Conservation (phyloP, 2,888 invertebrate genomes). For the Ceraclea dissimilis region DNA sequence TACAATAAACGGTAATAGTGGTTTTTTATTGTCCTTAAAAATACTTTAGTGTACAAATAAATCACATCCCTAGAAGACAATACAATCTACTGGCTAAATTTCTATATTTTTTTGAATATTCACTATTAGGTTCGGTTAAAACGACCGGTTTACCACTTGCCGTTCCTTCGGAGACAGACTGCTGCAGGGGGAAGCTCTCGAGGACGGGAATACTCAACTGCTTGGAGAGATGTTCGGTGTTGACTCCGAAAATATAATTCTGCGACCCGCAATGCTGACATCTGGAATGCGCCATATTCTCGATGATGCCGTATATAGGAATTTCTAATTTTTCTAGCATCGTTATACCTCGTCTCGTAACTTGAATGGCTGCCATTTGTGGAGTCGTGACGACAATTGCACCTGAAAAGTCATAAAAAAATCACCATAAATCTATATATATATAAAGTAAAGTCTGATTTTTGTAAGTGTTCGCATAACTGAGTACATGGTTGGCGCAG, state of each 20-base stretch:
- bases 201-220: constrained; percentile 61
- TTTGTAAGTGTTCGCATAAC: too few species aligned
- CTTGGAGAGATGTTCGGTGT: constrained; percentile 52
- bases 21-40: too few species aligned
- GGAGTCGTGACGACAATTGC: constrained; percentile 90
- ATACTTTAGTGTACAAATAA: too few species aligned
- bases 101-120: constrained; percentile 43
- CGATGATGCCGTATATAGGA: constrained; percentile 79
- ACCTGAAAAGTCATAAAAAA: too few species aligned
- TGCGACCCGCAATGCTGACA: constrained; percentile 72
- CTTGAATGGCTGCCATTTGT: constrained; percentile 79
- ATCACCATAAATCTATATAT: too few species aligned
- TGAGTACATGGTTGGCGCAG: too few species aligned
- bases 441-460: too few species aligned
- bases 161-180: constrained; percentile 58
- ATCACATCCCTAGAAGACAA: neutral
- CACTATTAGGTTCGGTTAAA: constrained; percentile 53
- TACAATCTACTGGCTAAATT: constrained; percentile 42
- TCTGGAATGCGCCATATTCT: constrained; percentile 79
- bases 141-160: constrained; percentile 73
- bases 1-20: too few species aligned
- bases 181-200: constrained; percentile 65
- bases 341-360: constrained; percentile 74
- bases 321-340: constrained; percentile 82
- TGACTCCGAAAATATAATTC: constrained; percentile 66